Evolutionary conservation across 2,888 invertebrate species (phyloP), one percentile per base, ranked within the genome.

Genomic region (Syrista parreyssii): DNA sequence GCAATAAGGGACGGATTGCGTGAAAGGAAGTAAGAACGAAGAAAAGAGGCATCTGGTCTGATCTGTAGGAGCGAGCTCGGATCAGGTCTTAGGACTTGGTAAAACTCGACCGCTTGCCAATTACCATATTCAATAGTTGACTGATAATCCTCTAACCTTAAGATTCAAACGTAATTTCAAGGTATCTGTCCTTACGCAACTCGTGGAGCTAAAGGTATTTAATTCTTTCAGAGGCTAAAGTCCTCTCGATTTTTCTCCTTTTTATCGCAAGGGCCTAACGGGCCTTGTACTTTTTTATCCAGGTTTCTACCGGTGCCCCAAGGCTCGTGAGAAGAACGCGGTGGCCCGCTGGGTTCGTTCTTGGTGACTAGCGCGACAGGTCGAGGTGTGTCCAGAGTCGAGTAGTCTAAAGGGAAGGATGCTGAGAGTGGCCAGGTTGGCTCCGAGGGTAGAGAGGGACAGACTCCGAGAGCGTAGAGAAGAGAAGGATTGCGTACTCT

Each of bases 371-470:
- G 71, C 12, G 71, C 71, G 71, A 71, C 71, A 71, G 32, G 81
- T 84, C 83, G 84, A 87, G 88, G 86, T 85, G 87, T 86, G 88
- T 83, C 84, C 81, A 77, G 82, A 84, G 69, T 74, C 78, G 79
- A 80, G 77, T 68, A 79, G 78, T 76, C 79, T 81, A 76, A 80
- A 77, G 82, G 83, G 81, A 81, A 77, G 80, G 82, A 81, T 77
- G 77, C 80, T 78, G 81, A 78, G 81, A 78, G 83, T 78, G 82
- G 81, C 80, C 73, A 80, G 78, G 75, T 76, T 74, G 80, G 79
- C 81, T 81, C 82, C 76, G 79, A 79, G 73, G 76, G 79, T 77
- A 75, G 68, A 75, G 76, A 81, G 80, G 80, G 81, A 83, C 82
- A 81, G 83, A 75, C 36, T 36, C 71, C 68, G 40, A 15, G 40